Base-by-base conservation (phyloP, 2,113 vertebrate genomes). In the Microcebus lehilahytsara region DNA sequence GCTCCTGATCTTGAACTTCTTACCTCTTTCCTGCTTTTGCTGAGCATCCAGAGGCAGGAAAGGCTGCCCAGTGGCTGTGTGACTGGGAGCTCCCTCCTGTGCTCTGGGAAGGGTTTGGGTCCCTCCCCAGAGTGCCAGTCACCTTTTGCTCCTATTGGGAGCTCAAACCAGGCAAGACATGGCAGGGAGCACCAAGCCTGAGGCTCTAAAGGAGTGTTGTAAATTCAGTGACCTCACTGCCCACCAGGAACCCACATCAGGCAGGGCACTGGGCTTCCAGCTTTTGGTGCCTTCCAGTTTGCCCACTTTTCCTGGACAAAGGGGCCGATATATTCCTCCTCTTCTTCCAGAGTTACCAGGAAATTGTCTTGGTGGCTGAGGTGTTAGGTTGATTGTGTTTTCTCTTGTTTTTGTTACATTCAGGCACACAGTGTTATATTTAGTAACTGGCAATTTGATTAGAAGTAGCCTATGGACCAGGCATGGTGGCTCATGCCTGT, bases 401-500 rank as follows among this genome's bases (percentile, higher is more conserved):
- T 77, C 22, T 83, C 56, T 90, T 88, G 25, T 56, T 84, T 86
- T 95, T 79, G 77, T 71, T 37, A 88, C 34, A 40, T 88, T 56
- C 16, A 4, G 88, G 16, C 22, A 4, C 25, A 71, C 34, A 25
- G 23, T 19, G 34, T 11, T 89, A 58, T 37, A 96, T 77, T 97
- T 88, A 95, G 72, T 23, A 92, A 91, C 83, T 91, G 51, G 23
- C 16, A 34, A 37, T 85, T 91, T 87, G 90, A 88, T 93, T 93
- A 97, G 85, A 96, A 95, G 79, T 81, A 74, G 37, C n/a, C 69
- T 19, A 56, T 32, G 60, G 37, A 32, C 62, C 30, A 42, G 49
- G 66, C 56, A 58, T 2, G 56, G 56, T 58, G 20, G 56, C 56
- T 58, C 20, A 58, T 22, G 7, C 56, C 56, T 58, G 20, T 58